phyloP scores from a whole-genome alignment of 2,797 vertebrate genomes.

The Megalops cyprinoides region DNA sequence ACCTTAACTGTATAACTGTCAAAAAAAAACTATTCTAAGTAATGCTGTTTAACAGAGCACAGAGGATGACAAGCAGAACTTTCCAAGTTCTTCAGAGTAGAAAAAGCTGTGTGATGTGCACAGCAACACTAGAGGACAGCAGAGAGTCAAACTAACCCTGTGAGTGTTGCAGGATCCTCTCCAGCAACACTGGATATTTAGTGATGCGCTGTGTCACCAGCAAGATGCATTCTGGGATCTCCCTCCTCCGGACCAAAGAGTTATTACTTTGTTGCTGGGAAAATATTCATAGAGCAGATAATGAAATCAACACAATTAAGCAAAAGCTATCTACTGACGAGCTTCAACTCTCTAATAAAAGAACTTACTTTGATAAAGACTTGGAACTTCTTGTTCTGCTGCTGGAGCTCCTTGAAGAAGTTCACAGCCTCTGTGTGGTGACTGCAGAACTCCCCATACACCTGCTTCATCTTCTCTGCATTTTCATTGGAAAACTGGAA shows the following conservation, averaged over 20 bases:
- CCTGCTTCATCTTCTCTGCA: constrained; percentile 85
- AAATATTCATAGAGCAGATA: constrained; percentile 11
- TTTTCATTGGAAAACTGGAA: constrained; percentile 91
- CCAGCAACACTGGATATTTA: constrained; percentile 95
- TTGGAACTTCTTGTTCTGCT: constrained; percentile 95
- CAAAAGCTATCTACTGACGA: background rate
- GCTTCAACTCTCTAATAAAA: background rate
- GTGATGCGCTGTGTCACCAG: constrained; percentile 96
- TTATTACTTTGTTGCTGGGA: constrained; percentile 90
- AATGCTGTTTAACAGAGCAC: too few relatives aligned
- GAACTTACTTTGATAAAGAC: constrained; percentile 89
- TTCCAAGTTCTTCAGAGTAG: too few relatives aligned
- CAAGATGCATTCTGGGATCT: constrained; percentile 95
- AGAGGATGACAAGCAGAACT: too few relatives aligned
- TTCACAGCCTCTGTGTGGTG: constrained; percentile 91
- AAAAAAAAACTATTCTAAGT: background rate
- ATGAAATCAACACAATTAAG: constrained; percentile 5
- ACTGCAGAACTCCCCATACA: constrained; percentile 96
- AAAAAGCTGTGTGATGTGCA: too few relatives aligned
- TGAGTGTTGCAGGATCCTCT: constrained; percentile 89
- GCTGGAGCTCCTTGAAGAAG: constrained; percentile 92
- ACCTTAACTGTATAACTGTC: too few relatives aligned
- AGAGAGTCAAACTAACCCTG: constrained; percentile 73
- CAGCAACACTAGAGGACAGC: constrained; percentile 12
- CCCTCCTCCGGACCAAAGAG: constrained; percentile 86